Evolutionary conservation across 2,888 invertebrate genomes (phyloP), one percentile per base, ranked within the genome.

Genomic region (Carabus problematicus): DNA sequence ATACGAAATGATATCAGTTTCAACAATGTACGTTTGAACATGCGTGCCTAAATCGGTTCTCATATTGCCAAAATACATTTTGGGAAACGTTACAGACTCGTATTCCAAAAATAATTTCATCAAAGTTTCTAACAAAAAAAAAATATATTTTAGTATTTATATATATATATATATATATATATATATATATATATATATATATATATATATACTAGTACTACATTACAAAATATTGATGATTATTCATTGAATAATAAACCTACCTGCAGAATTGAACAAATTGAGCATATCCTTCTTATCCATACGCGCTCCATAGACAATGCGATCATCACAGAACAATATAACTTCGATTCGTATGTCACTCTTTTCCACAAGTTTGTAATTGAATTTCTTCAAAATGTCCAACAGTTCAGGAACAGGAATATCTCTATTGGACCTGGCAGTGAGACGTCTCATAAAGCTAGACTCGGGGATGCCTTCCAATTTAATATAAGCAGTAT

Each of bases 281-380:
- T 2, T 3, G 29, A 2, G 29, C 6, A 29, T 18, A 14, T 12
- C 9, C 1, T 18, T 14, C n/a, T 43, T 43, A 43, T 42, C 18
- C 12, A 29, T 29, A 29, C 19, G n/a, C 6, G 11, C 1, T 14
- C 14, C 58, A 39, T 8, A 56, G 12, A 64, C 40, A 47, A 45
- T 56, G 45, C 58, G 42, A n/a, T 45, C 47, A 14, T 64, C 47
- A 11, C 45, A 29, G 11, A 64, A 56, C 12, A 64, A 3, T 16
- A 56, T 45, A 29, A 64, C n/a, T 12, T 64, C 64, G 16, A 64
- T 1, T 11, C 56, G 56, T 9, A 58, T 11, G 1, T 64, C 58
- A 12, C 12, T 2, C 3, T 58, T n/a, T 45, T 64, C 56, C 7
- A 64, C 29, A 29, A 29, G 16, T 58, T 56, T 55, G 56, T 42